A percentile compares a stretch with the other conserved stretches of the same genome.
Conservation (phyloP, 2,888 invertebrate genomes). For the Sesia apiformis region DNA sequence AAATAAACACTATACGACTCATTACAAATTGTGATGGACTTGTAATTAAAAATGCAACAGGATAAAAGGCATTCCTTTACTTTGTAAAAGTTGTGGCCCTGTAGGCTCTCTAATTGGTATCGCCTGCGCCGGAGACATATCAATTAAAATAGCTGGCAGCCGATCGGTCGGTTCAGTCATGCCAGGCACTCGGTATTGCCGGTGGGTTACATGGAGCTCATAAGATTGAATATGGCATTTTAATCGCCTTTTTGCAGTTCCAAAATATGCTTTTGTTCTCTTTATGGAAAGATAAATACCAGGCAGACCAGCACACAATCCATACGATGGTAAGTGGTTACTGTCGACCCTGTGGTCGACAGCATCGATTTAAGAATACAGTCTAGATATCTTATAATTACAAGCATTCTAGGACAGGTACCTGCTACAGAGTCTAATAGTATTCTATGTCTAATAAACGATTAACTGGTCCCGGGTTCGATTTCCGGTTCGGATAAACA, state of each 20-base stretch:
- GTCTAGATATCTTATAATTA: too few species aligned
- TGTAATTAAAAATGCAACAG: neutral
- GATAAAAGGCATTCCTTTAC: neutral
- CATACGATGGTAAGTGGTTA: too few species aligned
- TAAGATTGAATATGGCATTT: slow-evolving; percentile 11
- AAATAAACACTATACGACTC: neutral
- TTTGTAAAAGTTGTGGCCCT: neutral
- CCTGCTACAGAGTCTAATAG: too few species aligned
- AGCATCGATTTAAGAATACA: too few species aligned
- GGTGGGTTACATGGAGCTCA: neutral
- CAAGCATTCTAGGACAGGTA: too few species aligned
- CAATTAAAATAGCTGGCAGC: slow-evolving; percentile 56
- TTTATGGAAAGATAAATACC: too few species aligned
- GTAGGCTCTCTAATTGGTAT: slow-evolving; percentile 1
- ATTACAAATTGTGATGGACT: neutral
- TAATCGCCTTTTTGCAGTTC: neutral
- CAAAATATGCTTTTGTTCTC: too few species aligned
- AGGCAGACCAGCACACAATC: too few species aligned
- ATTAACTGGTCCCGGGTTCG: too few species aligned
- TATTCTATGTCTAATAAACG: too few species aligned
- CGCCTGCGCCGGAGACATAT: slow-evolving; percentile 43
- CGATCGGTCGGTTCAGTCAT: slow-evolving; percentile 19
- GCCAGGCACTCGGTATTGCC: slow-evolving; percentile 21
- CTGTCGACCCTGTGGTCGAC: too few species aligned
- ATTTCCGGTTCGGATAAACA: too few species aligned